Base-by-base conservation (phyloP, 1,140 invertebrate genomes). In the Idris sp. region DNA sequence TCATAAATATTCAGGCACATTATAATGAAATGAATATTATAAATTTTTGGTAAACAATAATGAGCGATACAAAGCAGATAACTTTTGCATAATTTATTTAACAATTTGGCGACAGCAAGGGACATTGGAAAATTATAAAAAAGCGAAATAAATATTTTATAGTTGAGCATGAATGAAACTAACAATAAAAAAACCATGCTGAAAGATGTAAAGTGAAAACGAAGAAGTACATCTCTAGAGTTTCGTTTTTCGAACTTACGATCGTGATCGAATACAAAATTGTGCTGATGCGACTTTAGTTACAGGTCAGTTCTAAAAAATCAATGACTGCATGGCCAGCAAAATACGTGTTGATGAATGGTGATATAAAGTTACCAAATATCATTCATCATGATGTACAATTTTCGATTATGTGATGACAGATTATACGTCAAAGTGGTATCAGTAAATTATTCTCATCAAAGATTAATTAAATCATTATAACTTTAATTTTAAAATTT, bases 261-360 rank as follows among this genome's bases (percentile, higher is more conserved):
- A 16, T 6, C 26, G 49, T 59, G 61, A 61, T 65, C 44, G 53
- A 61, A 67, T 46, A 28, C 38, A 40, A 54, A 74, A 61, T 74
- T 74, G 61, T 59, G 71, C 54, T 62, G 61, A 67, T 74, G 61
- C 62, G 49, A 68, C 56, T 41, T 35, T 56, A 62, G 71, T 74
- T 74, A 68, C 62, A 41, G 18, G 10, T 9, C 38, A 30, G n/a
- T 14, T 33, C 19, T 11, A 41, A 28, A 54, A 65, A 74, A 76
- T 76, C 73, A 69, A 76, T 76, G 73, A 58, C 41, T 53, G 46
- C 31, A 22, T 41, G 16, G 40, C 40, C 68, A 56, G 41, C 48
- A 56, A 74, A 74, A 74, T 74, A 68, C 56, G 68, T 68, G 71
- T 75, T 75, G 64, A 75, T 75, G 56, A 74, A 68, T 74, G 62